Evolutionary conservation across 2,888 invertebrate species (phyloP).

Genomic region (Trypoxylon attenuatum): DNA sequence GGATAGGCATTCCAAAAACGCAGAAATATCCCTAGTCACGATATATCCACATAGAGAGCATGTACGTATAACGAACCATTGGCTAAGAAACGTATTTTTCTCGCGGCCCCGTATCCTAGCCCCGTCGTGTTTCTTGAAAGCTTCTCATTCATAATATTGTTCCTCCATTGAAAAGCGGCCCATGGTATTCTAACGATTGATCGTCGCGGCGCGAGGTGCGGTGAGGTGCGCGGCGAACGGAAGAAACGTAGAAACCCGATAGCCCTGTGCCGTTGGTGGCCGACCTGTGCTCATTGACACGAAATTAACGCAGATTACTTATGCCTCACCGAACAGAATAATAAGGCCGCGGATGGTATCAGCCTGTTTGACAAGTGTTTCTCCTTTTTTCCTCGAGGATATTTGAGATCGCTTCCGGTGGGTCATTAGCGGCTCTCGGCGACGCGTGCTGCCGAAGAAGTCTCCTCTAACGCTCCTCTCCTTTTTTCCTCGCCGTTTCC

Average conservation of each 20-base stretch:
- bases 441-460: too few species aligned
- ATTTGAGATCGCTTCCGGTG: background rate
- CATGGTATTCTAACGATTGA: conserved; percentile 15
- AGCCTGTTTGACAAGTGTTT: conserved; percentile 7
- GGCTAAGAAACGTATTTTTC: too few species aligned
- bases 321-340: conserved; percentile 10
- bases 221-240: too few species aligned
- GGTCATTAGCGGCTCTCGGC: background rate
- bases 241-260: conserved; percentile 8
- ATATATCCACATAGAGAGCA: too few species aligned
- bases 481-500: too few species aligned
- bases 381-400: background rate
- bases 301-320: conserved; percentile 23
- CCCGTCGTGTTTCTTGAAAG: too few species aligned
- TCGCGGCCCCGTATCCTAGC: too few species aligned
- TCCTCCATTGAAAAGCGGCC: conserved; percentile 1
- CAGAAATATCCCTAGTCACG: too few species aligned
- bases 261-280: conserved; percentile 2
- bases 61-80: too few species aligned
- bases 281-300: conserved; percentile 21
- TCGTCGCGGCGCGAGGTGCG: background rate
- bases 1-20: too few species aligned
- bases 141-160: background rate
- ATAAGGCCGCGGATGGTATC: conserved; percentile 9
- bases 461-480: too few species aligned